phyloP scores from a whole-genome alignment of 2,797 vertebrate genomes.

The Urophycis tenuis region DNA sequence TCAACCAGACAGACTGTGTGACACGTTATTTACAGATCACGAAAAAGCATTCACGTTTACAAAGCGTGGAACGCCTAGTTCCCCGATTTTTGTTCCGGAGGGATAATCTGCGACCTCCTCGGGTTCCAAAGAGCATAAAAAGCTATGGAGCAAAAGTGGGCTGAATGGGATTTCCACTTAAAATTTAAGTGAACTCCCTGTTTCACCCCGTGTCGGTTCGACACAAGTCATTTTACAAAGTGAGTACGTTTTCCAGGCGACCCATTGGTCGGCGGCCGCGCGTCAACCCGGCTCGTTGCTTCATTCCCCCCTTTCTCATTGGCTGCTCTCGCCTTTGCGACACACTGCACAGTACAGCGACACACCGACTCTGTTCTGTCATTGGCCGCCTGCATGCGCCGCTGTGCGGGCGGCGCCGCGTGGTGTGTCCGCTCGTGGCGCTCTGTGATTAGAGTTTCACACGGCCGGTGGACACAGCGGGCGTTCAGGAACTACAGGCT shows the following conservation, averaged over 20 bases:
- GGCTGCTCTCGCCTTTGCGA: slow-evolving; percentile 18
- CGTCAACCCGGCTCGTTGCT: not conserved
- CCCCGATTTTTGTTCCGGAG: not conserved
- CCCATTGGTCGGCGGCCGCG: not conserved
- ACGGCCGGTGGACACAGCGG: slow-evolving; percentile 34
- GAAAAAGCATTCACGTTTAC: not conserved
- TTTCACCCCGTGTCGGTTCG: too few species aligned
- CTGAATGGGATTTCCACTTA: too few species aligned
- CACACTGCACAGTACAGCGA: not conserved
- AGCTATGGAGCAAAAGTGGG: too few species aligned
- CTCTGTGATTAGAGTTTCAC: slow-evolving; percentile 39
- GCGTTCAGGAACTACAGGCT: slow-evolving; percentile 38
- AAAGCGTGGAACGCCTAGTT: not conserved
- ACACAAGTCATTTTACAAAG: not conserved
- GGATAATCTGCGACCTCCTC: too few species aligned
- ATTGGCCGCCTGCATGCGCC: slow-evolving; percentile 31
- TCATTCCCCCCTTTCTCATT: slow-evolving; percentile 4
- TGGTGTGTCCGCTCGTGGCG: slow-evolving; percentile 30
- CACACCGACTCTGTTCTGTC: slow-evolving; percentile 19
- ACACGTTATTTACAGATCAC: not conserved
- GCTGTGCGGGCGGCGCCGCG: slow-evolving; percentile 8
- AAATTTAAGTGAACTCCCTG: too few species aligned
- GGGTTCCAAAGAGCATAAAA: too few species aligned
- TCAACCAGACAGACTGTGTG: not conserved
- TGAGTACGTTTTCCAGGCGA: not conserved